Conservation (phyloP, 2,888 invertebrate species). For the Schizaphis graminum region DNA sequence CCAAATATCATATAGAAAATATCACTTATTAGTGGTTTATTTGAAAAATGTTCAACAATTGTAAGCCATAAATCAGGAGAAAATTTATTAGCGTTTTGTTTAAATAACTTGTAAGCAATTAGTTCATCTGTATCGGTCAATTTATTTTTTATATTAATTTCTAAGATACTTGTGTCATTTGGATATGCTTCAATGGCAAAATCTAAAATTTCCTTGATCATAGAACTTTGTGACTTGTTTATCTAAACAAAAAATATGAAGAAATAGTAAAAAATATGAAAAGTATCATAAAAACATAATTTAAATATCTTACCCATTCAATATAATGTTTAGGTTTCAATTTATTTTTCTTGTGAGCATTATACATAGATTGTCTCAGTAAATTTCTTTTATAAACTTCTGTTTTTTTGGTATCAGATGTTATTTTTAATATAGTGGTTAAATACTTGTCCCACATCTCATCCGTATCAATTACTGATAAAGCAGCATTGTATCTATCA, state of each 20-base stretch:
- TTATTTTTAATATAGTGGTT: conserved; percentile 25
- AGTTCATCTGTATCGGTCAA: not conserved
- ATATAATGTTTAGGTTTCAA: conserved; percentile 51
- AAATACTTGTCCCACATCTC: conserved; percentile 60
- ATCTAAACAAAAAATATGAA: not conserved
- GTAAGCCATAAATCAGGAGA: conserved; percentile 16
- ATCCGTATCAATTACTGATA: conserved; percentile 33
- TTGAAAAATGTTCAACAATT: not conserved
- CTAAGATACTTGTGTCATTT: conserved; percentile 36
- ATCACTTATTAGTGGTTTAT: not conserved
- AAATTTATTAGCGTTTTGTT: not conserved
- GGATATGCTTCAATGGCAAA: conserved; percentile 22
- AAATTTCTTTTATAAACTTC: conserved; percentile 49
- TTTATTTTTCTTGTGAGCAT: conserved; percentile 55
- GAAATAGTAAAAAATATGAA: not conserved
- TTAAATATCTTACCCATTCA: conserved; percentile 44
- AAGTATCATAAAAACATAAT: not conserved
- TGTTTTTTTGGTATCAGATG: conserved; percentile 11
- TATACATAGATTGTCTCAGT: conserved; percentile 45
- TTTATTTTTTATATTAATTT: not conserved
- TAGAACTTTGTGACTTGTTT: not conserved
- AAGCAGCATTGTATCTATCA: conserved; percentile 37
- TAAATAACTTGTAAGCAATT: conserved; percentile 30
- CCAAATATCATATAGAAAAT: conserved; percentile 43
- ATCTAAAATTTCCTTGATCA: not conserved